Conservation (phyloP, 2,797 vertebrate species). For the Pangasius macronema region DNA sequence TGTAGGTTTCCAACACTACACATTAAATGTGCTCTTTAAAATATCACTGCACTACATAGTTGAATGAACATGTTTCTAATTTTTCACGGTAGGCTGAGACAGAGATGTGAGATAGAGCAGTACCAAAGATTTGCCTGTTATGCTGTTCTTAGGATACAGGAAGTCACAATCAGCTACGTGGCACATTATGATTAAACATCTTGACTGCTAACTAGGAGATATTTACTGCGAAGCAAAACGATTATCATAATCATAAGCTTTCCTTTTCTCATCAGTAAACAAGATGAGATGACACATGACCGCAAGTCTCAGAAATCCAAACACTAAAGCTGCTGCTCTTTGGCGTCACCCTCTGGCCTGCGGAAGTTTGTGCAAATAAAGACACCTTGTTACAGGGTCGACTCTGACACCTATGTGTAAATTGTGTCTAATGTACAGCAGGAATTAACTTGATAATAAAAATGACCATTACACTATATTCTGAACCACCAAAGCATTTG, state of each 20-base stretch:
- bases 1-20: background rate
- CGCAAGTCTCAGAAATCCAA: background rate
- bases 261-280: background rate
- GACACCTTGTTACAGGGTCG: background rate
- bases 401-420: background rate
- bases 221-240: background rate
- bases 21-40: background rate
- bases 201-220: slow-evolving; percentile 10
- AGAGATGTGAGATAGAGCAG: background rate
- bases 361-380: background rate
- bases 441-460: background rate
- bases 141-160: background rate
- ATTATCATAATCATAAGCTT: background rate
- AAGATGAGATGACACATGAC: background rate
- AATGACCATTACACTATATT: background rate
- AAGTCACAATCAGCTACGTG: background rate
- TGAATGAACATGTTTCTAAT: background rate
- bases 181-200: background rate
- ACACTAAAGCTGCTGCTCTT: background rate
- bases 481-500: background rate
- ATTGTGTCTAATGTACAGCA: background rate
- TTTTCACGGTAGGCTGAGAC: background rate
- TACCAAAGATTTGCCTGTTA: background rate
- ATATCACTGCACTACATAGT: background rate
- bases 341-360: background rate